These are phyloP conservation scores for Salpingus planirostris DNA, from an alignment of 2,888 invertebrate genomes.

Conservation along the genomic window DNA sequence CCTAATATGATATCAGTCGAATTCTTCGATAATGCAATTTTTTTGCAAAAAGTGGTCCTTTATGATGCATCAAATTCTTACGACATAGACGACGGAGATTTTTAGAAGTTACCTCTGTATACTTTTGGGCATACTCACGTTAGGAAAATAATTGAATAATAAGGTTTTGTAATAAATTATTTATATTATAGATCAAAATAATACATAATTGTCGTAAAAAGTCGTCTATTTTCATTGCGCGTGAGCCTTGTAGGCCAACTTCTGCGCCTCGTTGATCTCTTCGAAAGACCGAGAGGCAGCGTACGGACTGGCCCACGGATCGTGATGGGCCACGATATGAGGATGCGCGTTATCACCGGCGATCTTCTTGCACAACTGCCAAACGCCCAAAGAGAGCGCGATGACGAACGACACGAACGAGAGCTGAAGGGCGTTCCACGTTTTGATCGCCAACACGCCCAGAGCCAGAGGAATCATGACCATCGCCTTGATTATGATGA, in stretches of 20 bases:
- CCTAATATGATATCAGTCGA: too few relatives aligned
- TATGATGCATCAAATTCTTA: too few relatives aligned
- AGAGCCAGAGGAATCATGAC: constrained; percentile 77
- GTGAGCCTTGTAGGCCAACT: constrained; percentile 59
- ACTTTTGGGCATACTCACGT: too few relatives aligned
- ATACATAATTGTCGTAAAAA: too few relatives aligned
- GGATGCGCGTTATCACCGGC: constrained; percentile 55
- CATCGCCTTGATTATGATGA: constrained; percentile 77
- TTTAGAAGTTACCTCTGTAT: too few relatives aligned
- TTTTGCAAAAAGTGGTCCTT: too few relatives aligned
- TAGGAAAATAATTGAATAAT: too few relatives aligned
- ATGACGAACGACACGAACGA: constrained; percentile 82
- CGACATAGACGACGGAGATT: too few relatives aligned
- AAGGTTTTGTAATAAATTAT: too few relatives aligned
- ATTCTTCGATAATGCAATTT: too few relatives aligned
- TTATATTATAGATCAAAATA: too few relatives aligned
- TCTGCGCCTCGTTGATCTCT: constrained; percentile 47
- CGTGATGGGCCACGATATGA: constrained; percentile 48
- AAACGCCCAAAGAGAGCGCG: constrained; percentile 73
- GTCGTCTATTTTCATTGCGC: too few relatives aligned
- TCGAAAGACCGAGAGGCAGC: constrained; percentile 38
- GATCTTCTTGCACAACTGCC: constrained; percentile 80
- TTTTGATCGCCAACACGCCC: constrained; percentile 75
- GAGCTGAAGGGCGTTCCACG: constrained; percentile 79
- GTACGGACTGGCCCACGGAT: constrained; percentile 36